These are phyloP conservation scores for Aethes cnicana DNA, from an alignment of 2,888 invertebrate species.

Conservation along the genomic window DNA sequence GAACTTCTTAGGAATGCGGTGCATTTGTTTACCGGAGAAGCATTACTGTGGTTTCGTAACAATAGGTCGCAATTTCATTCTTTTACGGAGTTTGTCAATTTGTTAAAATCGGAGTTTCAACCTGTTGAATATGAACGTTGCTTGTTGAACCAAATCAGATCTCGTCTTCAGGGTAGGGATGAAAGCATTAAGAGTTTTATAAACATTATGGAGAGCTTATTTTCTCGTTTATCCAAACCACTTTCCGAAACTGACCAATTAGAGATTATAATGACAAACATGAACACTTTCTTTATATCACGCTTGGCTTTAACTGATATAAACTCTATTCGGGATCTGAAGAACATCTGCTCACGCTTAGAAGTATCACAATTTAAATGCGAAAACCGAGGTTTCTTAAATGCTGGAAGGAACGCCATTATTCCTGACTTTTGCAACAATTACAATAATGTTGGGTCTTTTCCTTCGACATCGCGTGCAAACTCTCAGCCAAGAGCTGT, in stretches of 20 bases:
- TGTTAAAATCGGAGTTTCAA: background rate
- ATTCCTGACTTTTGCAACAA: too few species aligned
- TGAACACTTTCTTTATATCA: conserved; percentile 1
- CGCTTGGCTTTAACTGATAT: background rate
- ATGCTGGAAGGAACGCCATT: too few species aligned
- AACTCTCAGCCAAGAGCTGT: too few species aligned
- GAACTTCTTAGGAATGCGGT: background rate
- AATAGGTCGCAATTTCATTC: background rate
- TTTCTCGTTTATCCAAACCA: background rate
- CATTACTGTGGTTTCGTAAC: background rate
- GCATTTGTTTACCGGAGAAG: background rate
- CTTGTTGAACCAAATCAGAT: background rate
- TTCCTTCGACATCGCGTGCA: too few species aligned
- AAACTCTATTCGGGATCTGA: background rate
- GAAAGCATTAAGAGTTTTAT: background rate
- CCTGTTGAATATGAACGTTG: conserved; percentile 1
- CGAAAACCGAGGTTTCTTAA: too few species aligned
- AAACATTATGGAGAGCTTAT: background rate
- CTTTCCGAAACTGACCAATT: background rate
- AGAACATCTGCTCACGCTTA: background rate
- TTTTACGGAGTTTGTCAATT: background rate
- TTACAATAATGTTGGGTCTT: too few species aligned
- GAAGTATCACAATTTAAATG: too few species aligned
- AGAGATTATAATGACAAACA: background rate
- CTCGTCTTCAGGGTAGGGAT: background rate